These are phyloP conservation scores for Gymnarchus niloticus DNA, from an alignment of 2,113 vertebrate species.

Conservation along the genomic window DNA sequence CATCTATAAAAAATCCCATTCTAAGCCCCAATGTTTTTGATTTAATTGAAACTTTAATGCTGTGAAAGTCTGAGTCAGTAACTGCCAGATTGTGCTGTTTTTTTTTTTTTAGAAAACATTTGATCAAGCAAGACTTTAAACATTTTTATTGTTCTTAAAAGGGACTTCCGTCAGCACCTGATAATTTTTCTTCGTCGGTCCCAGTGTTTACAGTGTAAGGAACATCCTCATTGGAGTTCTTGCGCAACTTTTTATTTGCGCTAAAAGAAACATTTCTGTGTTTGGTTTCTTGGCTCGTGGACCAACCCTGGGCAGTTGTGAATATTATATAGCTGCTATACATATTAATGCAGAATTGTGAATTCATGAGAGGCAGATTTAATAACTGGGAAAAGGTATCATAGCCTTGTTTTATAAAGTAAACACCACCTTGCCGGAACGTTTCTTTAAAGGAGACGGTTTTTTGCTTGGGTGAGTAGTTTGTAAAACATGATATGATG, in stretches of 20 bases:
- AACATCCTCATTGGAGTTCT: background rate
- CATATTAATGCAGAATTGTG: background rate
- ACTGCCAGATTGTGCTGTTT: background rate
- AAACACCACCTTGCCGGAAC: background rate
- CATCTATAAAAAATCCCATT: slow-evolving; percentile 14
- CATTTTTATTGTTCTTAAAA: background rate
- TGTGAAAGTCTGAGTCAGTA: background rate
- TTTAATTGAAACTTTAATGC: slow-evolving; percentile 3
- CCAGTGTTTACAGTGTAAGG: background rate
- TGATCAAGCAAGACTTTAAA: background rate
- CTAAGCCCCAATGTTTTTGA: background rate
- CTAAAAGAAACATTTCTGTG: background rate
- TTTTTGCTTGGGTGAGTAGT: background rate
- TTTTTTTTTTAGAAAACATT: background rate
- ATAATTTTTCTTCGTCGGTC: background rate
- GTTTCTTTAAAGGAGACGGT: background rate
- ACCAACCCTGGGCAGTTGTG: background rate
- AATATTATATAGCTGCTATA: background rate
- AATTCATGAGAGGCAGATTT: background rate
- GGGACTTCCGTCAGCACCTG: background rate
- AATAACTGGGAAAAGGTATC: background rate
- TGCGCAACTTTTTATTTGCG: background rate
- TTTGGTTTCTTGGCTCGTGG: background rate
- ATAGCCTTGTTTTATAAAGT: background rate
- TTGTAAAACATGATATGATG: background rate